A percentile compares a stretch with the other conserved stretches of the same genome.
phyloP scores from a whole-genome alignment of 2,797 vertebrate species.

The Rhyacichthys aspro region DNA sequence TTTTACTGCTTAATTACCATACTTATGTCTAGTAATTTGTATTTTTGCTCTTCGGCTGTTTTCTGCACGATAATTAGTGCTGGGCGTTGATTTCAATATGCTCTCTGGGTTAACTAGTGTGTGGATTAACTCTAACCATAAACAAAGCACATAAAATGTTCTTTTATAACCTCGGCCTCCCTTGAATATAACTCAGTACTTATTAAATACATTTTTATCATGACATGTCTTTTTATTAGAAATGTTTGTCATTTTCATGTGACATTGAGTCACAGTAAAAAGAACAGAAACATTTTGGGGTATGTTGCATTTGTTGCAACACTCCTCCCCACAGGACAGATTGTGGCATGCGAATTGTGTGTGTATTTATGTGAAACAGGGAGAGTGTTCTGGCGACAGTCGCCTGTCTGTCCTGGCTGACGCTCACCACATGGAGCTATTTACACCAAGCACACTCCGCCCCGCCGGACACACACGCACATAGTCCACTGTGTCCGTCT shows the following conservation, averaged over 20 bases:
- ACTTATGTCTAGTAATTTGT: constrained; percentile 74
- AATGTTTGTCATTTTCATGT: not conserved
- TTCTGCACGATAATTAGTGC: constrained; percentile 71
- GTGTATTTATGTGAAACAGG: constrained; percentile 37
- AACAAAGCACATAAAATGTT: constrained; percentile 1
- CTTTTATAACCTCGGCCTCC: too few relatives aligned
- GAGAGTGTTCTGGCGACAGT: constrained; percentile 66
- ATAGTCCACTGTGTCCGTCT: constrained; percentile 32
- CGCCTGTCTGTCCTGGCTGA: constrained; percentile 69
- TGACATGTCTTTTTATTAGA: not conserved
- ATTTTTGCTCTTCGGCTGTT: constrained; percentile 69
- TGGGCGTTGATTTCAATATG: constrained; percentile 68
- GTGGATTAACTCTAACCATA: constrained; percentile 29
- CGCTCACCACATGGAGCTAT: constrained; percentile 76
- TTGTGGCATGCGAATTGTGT: constrained; percentile 42
- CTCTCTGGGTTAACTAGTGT: constrained; percentile 42
- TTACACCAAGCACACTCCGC: constrained; percentile 66
- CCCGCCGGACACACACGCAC: constrained; percentile 51
- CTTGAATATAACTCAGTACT: too few relatives aligned
- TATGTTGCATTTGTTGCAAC: constrained; percentile 47
- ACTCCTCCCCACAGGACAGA: constrained; percentile 56
- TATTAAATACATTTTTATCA: not conserved
- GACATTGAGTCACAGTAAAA: constrained; percentile 19
- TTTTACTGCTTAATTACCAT: constrained; percentile 74
- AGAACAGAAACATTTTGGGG: constrained; percentile 38